Evolutionary conservation across 2,797 vertebrate species (phyloP).

Genomic region (Ammospiza maritima): DNA sequence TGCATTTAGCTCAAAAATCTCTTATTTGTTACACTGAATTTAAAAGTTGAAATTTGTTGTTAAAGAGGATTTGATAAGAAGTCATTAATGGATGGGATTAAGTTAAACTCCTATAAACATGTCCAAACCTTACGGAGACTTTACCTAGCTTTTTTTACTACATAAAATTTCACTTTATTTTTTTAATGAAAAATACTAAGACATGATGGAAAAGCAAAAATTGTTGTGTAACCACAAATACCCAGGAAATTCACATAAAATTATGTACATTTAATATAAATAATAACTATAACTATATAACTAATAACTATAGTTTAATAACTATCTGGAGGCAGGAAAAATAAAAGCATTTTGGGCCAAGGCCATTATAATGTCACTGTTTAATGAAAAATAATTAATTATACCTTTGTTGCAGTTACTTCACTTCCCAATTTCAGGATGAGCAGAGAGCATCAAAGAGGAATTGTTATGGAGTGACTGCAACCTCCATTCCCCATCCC

Average conservation of each 20-base stretch:
- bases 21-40: neutral
- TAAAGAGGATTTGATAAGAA: neutral
- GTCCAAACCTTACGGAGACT: rapidly evolving
- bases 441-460: neutral
- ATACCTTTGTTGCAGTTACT: neutral
- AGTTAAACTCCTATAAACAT: neutral
- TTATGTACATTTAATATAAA: neutral
- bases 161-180: rapidly evolving
- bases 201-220: neutral
- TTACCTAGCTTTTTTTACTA: neutral
- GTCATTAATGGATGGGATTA: neutral
- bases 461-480: rapidly evolving
- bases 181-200: neutral
- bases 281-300: neutral
- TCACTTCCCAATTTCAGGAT: neutral
- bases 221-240: neutral
- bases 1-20: neutral
- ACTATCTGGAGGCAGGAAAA: neutral
- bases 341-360: neutral
- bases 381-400: neutral
- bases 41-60: neutral
- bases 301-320: neutral
- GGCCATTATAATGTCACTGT: neutral
- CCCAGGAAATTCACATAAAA: neutral
- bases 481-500: rapidly evolving